Base-by-base conservation (phyloP, 2,113 vertebrate species). In the Mola mola region DNA sequence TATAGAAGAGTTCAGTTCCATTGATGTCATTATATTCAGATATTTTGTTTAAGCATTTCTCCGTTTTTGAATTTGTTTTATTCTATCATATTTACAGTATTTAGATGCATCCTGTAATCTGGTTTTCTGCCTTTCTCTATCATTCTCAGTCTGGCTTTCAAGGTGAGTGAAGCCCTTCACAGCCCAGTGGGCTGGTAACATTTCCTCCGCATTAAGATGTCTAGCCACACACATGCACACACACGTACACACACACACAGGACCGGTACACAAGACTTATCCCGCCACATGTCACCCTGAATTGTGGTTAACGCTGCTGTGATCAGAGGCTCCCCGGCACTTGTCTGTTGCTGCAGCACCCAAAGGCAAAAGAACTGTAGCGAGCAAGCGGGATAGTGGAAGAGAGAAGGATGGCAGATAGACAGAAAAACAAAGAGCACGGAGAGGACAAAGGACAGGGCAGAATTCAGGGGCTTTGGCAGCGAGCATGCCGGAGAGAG, bases 151-250 rank as follows among this genome's bases (percentile, higher is more conserved):
- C n/a, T n/a, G n/a, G 48, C 68, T 77, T n/a, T n/a, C 76, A 87
- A 85, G 81, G 81, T 83, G 74, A 78, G 62, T 78, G 72, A 61
- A 84, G 81, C 58, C 88, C 87, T 88, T 90, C 87, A 87, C 83
- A 89, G 82, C 66, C 77, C 81, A 89, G 33, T 78, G 85, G 73
- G 59, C 79, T 60, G 73, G 26, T 61, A 86, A 86, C 66, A 88
- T 80, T 82, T 78, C 72, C 62, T 69, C 8, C 57, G 61, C 60
- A 80, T 80, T 81, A 75, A 49, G 34, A 70, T 21, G 57, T 42
- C 62, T 51, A 44, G 46, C 42, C 40, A 26, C 69, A 43, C 26
- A 37, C 36, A 29, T 57, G 59, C 43, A 49, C 64, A 51, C 36
- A 63, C 34, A 57, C 26, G 53, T 26, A 28, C 21, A 43, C 47